Conservation (phyloP, 2,113 vertebrate species). For the Pomatorhinus ruficollis region DNA sequence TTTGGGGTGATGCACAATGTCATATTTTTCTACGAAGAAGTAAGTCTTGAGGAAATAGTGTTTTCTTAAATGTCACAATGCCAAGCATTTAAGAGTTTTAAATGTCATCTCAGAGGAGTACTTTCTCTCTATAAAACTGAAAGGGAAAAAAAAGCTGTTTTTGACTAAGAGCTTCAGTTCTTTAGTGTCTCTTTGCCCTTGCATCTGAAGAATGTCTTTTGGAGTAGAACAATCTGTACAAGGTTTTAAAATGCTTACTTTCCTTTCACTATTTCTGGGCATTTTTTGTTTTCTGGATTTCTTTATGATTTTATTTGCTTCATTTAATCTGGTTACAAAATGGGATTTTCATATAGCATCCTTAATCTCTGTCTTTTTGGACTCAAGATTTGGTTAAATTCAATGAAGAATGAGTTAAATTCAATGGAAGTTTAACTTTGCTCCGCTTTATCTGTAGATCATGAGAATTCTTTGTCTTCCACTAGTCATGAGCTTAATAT, state of each 20-base stretch:
- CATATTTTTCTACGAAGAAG: not conserved
- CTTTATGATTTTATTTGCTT: not conserved
- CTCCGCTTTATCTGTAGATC: not conserved
- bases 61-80: conserved; percentile 66
- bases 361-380: not conserved
- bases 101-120: conserved; percentile 55
- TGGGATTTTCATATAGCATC: not conserved
- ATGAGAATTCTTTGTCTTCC: not conserved
- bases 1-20: not conserved
- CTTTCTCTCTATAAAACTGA: conserved; percentile 10
- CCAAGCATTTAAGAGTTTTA: conserved; percentile 52
- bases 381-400: not conserved
- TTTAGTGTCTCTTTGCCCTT: not conserved
- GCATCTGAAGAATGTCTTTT: not conserved
- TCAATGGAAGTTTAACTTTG: not conserved
- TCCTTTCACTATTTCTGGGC: not conserved
- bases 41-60: conserved; percentile 25
- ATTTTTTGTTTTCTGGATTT: not conserved
- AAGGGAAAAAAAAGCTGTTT: not conserved
- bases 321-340: not conserved
- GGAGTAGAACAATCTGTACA: not conserved
- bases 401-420: not conserved
- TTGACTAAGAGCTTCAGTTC: not conserved
- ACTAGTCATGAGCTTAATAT: not conserved
- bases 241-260: not conserved